These are phyloP conservation scores for Cryptocephalus primarius DNA, from an alignment of 2,888 invertebrate species.

Conservation along the genomic window DNA sequence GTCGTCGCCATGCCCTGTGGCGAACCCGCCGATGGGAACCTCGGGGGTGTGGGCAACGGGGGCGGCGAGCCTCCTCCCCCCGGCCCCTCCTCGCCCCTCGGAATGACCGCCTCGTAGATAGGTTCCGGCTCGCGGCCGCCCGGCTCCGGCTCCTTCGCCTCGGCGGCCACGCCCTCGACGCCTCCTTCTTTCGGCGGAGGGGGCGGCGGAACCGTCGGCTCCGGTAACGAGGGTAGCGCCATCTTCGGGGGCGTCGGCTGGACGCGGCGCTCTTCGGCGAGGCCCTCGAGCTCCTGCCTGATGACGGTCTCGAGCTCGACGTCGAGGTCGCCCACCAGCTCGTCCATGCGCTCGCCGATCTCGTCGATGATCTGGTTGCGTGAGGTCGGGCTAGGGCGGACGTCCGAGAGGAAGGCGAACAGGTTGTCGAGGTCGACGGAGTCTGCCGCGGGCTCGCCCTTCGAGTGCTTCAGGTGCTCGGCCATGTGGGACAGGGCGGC, in stretches of 20 bases:
- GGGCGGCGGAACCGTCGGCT: conserved; percentile 55
- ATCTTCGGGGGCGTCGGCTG: conserved; percentile 38
- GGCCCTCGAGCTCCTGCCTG: conserved; percentile 48
- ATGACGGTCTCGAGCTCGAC: conserved; percentile 62
- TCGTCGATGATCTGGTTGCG: conserved; percentile 60
- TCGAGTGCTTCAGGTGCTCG: conserved; percentile 55
- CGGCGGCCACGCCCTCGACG: conserved; percentile 8
- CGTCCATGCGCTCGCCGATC: conserved; percentile 75
- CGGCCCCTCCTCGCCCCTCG: conserved; percentile 44
- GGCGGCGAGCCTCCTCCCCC: conserved; percentile 34
- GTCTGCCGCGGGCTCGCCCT: conserved; percentile 44
- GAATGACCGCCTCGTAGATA: conserved; percentile 77
- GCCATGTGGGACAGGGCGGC: conserved; percentile 62
- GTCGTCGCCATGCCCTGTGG: too few relatives aligned
- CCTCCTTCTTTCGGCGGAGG: conserved; percentile 35
- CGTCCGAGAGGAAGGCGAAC: conserved; percentile 81
- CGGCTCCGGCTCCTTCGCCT: conserved; percentile 14
- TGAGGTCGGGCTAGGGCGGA: conserved; percentile 41
- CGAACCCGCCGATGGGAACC: conserved; percentile 16
- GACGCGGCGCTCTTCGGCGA: conserved; percentile 30
- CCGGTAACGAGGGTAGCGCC: conserved; percentile 56
- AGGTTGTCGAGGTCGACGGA: conserved; percentile 81
- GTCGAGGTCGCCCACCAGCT: conserved; percentile 70
- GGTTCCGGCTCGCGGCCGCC: conserved; percentile 46
- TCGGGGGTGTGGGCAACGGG: conserved; percentile 39